Conservation (phyloP, 2,888 invertebrate species). For the Altica lythri region DNA sequence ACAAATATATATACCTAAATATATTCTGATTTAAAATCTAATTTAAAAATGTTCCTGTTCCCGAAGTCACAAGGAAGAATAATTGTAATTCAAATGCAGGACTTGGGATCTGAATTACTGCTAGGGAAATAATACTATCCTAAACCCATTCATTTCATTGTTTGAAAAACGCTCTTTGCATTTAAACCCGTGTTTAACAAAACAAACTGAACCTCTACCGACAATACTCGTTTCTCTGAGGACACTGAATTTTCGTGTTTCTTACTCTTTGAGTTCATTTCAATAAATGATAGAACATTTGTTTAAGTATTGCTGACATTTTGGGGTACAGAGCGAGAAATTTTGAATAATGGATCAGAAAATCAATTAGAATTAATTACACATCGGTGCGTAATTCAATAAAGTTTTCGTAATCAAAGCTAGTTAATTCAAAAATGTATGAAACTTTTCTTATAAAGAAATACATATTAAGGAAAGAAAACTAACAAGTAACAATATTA, state of each 20-base stretch:
- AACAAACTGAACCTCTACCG: slow-evolving; percentile 14
- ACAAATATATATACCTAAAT: too few species aligned
- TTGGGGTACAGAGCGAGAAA: too few species aligned
- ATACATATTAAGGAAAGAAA: too few species aligned
- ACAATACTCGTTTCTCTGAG: slow-evolving; percentile 4
- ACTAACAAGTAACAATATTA: too few species aligned
- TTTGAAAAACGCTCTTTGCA: slow-evolving; percentile 23
- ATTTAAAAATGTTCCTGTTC: too few species aligned
- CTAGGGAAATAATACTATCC: slow-evolving; percentile 22
- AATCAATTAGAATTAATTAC: too few species aligned
- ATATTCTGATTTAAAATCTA: too few species aligned
- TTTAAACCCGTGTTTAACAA: slow-evolving; percentile 20
- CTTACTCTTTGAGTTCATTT: slow-evolving; percentile 1
- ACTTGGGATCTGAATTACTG: slow-evolving; percentile 22
- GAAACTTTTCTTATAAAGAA: too few species aligned
- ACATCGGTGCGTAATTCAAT: too few species aligned
- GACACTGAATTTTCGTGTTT: slow-evolving; percentile 5
- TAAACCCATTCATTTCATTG: slow-evolving; percentile 23
- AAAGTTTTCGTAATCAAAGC: too few species aligned
- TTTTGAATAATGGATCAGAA: too few species aligned
- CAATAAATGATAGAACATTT: slow-evolving; percentile 1
- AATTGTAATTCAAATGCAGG: slow-evolving; percentile 25
- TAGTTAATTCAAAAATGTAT: too few species aligned
- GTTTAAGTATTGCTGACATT: not conserved
- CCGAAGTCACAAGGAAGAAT: slow-evolving; percentile 24